Evolutionary conservation across 1,140 invertebrate genomes (phyloP), one percentile per base, ranked within the genome.

Genomic region (Drosophila funebris): DNA sequence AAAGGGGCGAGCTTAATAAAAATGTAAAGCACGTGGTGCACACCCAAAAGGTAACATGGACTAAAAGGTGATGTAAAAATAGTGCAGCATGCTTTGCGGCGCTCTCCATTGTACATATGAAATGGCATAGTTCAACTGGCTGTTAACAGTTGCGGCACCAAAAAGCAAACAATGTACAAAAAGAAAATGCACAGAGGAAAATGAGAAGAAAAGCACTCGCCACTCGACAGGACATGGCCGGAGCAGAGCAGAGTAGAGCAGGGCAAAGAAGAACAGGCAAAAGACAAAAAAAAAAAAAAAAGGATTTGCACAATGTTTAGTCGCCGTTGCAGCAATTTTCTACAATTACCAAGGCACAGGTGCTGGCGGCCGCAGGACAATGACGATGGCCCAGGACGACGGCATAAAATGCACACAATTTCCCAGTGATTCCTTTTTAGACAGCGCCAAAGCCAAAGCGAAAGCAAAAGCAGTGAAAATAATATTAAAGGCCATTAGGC

Each of bases 401-500:
- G 71, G 81, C 82, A 85, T 85, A 81, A 85, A 85, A 87, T 87
- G 84, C 84, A 88, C 84, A 84, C 76, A 77, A 67, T 80, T 78
- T 80, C 73, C 44, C 84, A 85, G 79, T 80, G 84, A 90, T 89
- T 89, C 85, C 61, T 78, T 90, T 83, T 76, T 70, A 2, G 33
- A 27, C 50, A n/a, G 4, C 13, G 43, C 22, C 39, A 36, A 60
- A 60, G 16, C 22, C 22, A 16, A 22, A 52, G 46, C 54, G n/a
- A 68, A 79, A 81, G 71, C 64, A 81, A 76, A 63, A 84, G 78
- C 76, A 75, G 81, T 82, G 81, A 90, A 80, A 87, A 87, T 80
- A 90, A 90, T 90, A 90, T 84, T 90, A 90, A 84, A 90, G 88
- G 77, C 80, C 88, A 90, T 90, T 90, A 90, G 83, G 88, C 88